These are phyloP conservation scores for Zophobas morio DNA, from an alignment of 1,140 invertebrate species.

Conservation along the genomic window DNA sequence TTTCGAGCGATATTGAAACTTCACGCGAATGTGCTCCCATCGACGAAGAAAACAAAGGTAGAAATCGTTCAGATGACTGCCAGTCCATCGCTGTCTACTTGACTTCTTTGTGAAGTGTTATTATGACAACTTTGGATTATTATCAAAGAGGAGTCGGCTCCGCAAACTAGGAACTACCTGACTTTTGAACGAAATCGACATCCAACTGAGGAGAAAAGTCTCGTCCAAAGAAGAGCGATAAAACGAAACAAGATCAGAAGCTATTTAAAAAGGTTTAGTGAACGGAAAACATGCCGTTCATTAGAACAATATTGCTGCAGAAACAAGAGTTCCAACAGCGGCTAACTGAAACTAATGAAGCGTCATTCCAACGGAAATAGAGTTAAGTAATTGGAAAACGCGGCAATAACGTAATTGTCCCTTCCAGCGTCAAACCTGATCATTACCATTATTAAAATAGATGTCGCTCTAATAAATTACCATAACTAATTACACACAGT, in stretches of 20 bases:
- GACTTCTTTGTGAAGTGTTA: no score
- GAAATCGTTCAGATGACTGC: no score
- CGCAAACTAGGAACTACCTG: no score
- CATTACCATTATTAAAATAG: conserved; percentile 43
- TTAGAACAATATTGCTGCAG: neutral
- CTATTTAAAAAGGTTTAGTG: no score
- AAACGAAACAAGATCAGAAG: no score
- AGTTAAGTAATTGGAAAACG: conserved; percentile 32
- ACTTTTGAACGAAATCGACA: no score
- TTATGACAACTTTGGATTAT: no score
- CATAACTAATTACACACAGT: conserved; percentile 27
- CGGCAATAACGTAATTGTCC: conserved; percentile 30
- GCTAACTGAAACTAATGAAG: conserved; percentile 1
- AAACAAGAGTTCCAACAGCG: neutral
- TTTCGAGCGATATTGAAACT: conserved; percentile 11
- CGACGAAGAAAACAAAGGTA: neutral
- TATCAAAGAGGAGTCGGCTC: no score
- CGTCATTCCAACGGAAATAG: neutral
- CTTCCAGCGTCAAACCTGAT: conserved; percentile 33
- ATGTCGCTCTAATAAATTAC: conserved; percentile 40
- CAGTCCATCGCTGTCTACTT: no score
- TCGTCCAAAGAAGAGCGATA: no score
- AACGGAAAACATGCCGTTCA: no score
- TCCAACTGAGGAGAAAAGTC: no score
- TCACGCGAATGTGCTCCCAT: neutral